These are phyloP conservation scores for Phalloptychus januarius DNA, from an alignment of 2,797 vertebrate genomes.

Conservation along the genomic window DNA sequence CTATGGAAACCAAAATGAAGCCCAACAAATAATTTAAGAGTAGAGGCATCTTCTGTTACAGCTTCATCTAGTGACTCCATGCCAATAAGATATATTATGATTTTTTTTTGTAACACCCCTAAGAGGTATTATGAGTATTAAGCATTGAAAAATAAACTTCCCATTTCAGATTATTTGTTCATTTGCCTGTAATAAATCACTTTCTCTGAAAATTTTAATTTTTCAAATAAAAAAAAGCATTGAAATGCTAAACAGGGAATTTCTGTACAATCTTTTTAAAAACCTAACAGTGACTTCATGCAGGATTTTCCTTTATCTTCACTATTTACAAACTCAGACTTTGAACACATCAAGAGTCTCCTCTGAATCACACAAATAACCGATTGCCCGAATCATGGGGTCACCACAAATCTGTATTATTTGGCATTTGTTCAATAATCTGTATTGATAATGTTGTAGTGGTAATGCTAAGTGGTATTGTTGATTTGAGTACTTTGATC, in stretches of 20 bases:
- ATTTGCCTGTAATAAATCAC: background rate
- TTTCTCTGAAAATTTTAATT: background rate
- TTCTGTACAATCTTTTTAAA: background rate
- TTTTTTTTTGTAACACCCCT: background rate
- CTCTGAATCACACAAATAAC: constrained; percentile 4
- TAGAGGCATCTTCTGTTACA: too few relatives aligned
- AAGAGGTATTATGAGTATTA: background rate
- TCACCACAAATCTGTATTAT: constrained; percentile 55
- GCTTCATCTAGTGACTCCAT: too few relatives aligned
- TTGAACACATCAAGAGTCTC: background rate
- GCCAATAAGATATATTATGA: too few relatives aligned
- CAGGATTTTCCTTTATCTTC: background rate
- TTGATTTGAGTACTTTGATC: constrained; percentile 83
- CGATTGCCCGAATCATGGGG: background rate
- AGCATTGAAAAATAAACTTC: background rate
- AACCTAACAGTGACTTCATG: background rate
- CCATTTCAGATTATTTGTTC: background rate
- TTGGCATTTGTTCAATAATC: constrained; percentile 81
- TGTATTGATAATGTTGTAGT: constrained; percentile 47
- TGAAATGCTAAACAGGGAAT: background rate
- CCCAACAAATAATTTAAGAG: too few relatives aligned
- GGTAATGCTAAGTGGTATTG: constrained; percentile 57
- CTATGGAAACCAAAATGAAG: too few relatives aligned
- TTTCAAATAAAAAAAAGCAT: background rate
- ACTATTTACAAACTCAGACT: background rate